Conservation (phyloP, 2,888 invertebrate species). For the Xestia ashworthii region DNA sequence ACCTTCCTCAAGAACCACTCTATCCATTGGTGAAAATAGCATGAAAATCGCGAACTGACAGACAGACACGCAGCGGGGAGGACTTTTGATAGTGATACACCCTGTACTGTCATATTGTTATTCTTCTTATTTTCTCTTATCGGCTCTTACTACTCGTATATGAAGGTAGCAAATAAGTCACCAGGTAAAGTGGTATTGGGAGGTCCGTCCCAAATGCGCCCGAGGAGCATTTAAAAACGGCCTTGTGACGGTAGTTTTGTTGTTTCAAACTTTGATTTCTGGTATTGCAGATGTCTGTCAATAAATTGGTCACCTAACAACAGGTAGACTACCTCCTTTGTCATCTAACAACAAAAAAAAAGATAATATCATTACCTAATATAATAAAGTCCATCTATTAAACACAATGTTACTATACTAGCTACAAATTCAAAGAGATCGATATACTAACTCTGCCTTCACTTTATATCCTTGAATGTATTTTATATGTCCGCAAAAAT, state of each 20-base stretch:
- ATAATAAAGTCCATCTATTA: not conserved
- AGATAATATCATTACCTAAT: not conserved
- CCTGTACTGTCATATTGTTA: not conserved
- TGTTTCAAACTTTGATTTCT: not conserved
- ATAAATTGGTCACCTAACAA: not conserved
- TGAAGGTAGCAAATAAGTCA: not conserved
- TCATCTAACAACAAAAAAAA: not conserved
- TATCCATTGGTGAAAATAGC: too few relatives aligned
- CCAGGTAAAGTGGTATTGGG: not conserved
- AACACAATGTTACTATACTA: not conserved
- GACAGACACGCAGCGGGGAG: too few relatives aligned
- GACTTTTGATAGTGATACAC: not conserved
- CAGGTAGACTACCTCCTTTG: not conserved
- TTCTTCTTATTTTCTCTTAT: not conserved
- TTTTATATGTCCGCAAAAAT: too few relatives aligned
- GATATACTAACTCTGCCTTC: too few relatives aligned
- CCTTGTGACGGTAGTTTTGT: not conserved
- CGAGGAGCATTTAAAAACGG: not conserved
- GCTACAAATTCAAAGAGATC: too few relatives aligned
- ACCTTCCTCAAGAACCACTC: too few relatives aligned
- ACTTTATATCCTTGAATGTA: too few relatives aligned
- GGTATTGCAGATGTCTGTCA: not conserved
- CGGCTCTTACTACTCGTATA: too few relatives aligned
- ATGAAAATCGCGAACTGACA: too few relatives aligned
- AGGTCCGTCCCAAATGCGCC: not conserved